phyloP scores from a whole-genome alignment of 2,888 invertebrate species.

The Clunio marinus region DNA sequence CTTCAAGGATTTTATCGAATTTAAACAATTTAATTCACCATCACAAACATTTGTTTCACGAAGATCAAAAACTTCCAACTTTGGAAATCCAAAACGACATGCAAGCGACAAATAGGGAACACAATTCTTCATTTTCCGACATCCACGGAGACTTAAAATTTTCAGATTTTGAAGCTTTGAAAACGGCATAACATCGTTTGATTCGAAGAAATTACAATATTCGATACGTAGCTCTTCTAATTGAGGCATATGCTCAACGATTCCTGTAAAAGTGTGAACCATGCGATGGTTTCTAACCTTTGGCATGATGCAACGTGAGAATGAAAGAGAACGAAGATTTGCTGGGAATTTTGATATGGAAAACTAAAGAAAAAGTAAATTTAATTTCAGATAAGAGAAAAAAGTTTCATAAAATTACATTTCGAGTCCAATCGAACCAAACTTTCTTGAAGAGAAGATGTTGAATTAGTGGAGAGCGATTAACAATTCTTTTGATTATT shows the following conservation, averaged over 20 bases:
- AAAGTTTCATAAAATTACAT: conserved; percentile 40
- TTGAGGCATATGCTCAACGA: conserved; percentile 46
- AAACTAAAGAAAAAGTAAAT: conserved; percentile 53
- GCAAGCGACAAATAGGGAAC: conserved; percentile 74
- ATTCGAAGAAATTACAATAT: conserved; percentile 65
- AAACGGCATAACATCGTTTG: conserved; percentile 66
- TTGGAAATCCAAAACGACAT: conserved; percentile 62
- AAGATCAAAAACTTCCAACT: conserved; percentile 53
- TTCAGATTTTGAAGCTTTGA: conserved; percentile 64
- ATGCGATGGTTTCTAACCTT: background rate
- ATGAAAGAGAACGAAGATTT: conserved; percentile 43
- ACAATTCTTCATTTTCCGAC: conserved; percentile 63
- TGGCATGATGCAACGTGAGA: conserved; percentile 21
- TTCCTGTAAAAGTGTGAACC: conserved; percentile 46
- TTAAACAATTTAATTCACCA: conserved; percentile 58
- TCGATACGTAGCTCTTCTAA: conserved; percentile 45
- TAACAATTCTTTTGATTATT: conserved; percentile 44
- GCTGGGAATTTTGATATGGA: conserved; percentile 62
- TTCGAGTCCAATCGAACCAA: conserved; percentile 48
- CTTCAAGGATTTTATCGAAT: conserved; percentile 53
- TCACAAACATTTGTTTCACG: conserved; percentile 57
- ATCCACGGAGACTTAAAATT: conserved; percentile 61
- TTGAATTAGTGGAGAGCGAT: conserved; percentile 44
- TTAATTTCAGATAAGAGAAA: background rate
- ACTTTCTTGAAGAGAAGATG: conserved; percentile 47